A percentile compares a stretch with the other conserved stretches of the same genome.
phyloP scores from a whole-genome alignment of 2,888 invertebrate species.

The Pocota personata region DNA sequence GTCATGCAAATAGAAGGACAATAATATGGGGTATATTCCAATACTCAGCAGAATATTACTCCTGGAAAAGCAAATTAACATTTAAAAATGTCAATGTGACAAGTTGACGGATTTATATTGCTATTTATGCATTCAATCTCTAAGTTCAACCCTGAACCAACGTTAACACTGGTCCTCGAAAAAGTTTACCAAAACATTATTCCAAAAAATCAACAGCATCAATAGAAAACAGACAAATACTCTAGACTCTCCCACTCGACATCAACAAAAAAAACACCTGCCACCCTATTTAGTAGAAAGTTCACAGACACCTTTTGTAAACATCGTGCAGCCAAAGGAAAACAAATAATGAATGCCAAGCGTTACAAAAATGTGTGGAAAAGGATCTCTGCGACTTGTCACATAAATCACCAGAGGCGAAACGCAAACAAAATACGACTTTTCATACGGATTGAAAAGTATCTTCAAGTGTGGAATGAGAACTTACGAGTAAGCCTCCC shows the following conservation, averaged over 20 bases:
- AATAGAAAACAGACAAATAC: neutral
- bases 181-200: neutral
- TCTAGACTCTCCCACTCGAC: neutral
- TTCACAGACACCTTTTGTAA: constrained; percentile 32
- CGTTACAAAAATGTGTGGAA: constrained; percentile 34
- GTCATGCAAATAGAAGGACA: too few relatives aligned
- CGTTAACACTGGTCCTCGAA: neutral
- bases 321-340: neutral
- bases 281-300: neutral
- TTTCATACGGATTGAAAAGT: constrained; percentile 4
- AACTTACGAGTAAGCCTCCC: neutral
- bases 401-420: constrained; percentile 43
- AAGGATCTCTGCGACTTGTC: constrained; percentile 49
- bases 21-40: too few relatives aligned
- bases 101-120: too few relatives aligned
- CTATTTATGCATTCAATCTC: too few relatives aligned
- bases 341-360: constrained; percentile 34
- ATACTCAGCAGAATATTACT: too few relatives aligned
- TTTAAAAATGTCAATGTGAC: too few relatives aligned
- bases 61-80: too few relatives aligned
- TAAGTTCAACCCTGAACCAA: neutral
- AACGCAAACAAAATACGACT: neutral
- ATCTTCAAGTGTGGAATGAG: constrained; percentile 11
- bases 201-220: neutral
- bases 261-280: neutral